Evolutionary conservation across 2,113 vertebrate genomes (phyloP).

Genomic region (Laterallus jamaicensis): DNA sequence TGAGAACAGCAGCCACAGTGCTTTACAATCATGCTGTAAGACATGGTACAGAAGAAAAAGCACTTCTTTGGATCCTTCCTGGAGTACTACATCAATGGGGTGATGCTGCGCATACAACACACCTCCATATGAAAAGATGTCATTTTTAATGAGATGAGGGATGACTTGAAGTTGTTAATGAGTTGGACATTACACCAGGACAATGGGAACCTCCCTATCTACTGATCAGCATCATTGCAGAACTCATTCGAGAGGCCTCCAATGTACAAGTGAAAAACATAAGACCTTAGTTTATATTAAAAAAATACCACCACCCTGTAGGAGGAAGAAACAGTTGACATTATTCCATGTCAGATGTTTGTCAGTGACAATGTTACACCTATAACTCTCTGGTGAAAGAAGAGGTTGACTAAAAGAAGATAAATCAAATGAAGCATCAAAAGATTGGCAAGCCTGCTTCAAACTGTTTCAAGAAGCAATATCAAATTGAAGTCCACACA

Average conservation of each 20-base stretch:
- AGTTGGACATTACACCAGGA: not conserved
- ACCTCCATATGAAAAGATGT: no score
- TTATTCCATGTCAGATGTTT: not conserved
- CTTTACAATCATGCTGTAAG: not conserved
- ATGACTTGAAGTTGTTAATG: not conserved
- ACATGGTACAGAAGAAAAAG: not conserved
- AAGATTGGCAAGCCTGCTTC: not conserved
- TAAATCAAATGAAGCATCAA: not conserved
- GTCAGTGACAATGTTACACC: not conserved
- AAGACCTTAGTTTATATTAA: not conserved
- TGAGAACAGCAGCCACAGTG: not conserved
- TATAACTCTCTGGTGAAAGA: not conserved
- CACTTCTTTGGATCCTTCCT: not conserved
- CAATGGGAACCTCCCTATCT: not conserved
- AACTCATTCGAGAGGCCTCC: not conserved
- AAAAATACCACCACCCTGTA: not conserved
- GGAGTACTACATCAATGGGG: not conserved
- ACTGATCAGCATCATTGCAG: not conserved
- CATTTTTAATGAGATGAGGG: not conserved
- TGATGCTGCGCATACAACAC: not conserved
- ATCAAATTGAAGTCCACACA: not conserved
- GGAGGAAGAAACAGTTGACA: not conserved
- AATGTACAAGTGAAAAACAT: not conserved
- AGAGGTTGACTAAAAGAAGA: not conserved
- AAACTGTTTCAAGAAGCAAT: not conserved